Base-by-base conservation (phyloP, 2,888 invertebrate species). In the Augochlorella aurata region DNA sequence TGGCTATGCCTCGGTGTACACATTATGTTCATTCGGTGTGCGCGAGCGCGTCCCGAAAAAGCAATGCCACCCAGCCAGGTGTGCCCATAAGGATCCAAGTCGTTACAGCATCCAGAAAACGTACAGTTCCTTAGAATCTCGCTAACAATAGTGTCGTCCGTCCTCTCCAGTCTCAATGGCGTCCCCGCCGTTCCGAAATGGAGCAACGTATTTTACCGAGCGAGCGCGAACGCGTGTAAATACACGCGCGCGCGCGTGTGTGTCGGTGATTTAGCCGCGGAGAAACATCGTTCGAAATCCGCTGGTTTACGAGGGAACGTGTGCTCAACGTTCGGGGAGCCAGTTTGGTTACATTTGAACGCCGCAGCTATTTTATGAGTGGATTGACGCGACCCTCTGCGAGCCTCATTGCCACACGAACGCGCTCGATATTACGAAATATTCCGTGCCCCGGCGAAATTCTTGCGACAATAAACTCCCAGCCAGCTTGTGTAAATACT, bases 31-130 rank as follows among this genome's bases (percentile, higher is more conserved):
- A 78, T 81, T 84, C 79, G 79, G 58, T 74, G 79, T 77, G 85
- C 75, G 85, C 83, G 81, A 86, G 78, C 83, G 79, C 78, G 54
- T 71, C 75, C 69, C 81, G 82, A 83, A 84, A 83, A 86, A 85
- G 85, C 87, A 82, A 85, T 87, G 89, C 89, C 89, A 90, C 88
- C 90, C 91, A 91, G 90, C 92, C 92, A 92, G 92, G 92, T 92
- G 92, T 90, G 89, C 89, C 68, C 38, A 58, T 73, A 87, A 63
- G 88, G 86, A 88, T 86, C 87, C 89, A 77, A 90, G 85, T 90
- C 90, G 91, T 91, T 90, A 90, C 91, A 90, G 89, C 91, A 90
- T 92, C 90, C 90, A 90, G 90, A 89, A 87, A 91, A 90, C 89
- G 86, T 83, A 73, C 79, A 83, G 76, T 84, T 89, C 88, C 69